A percentile compares a stretch with the other conserved stretches of the same genome.
These are phyloP conservation scores for Crossocerus cetratus DNA, from an alignment of 2,888 invertebrate genomes.

Conservation along the genomic window DNA sequence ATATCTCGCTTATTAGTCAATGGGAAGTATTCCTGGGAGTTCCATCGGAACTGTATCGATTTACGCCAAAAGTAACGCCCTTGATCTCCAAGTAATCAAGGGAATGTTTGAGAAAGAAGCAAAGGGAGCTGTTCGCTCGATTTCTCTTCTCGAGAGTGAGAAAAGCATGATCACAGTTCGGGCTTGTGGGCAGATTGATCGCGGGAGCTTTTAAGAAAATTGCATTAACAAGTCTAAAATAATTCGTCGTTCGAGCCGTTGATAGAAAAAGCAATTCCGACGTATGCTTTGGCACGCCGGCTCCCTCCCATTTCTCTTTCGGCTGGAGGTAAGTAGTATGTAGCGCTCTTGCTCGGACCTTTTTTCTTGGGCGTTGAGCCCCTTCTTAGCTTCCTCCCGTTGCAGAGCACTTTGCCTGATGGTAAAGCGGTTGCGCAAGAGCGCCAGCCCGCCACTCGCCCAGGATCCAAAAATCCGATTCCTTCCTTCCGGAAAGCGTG, in stretches of 20 bases:
- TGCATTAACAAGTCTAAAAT: constrained; percentile 66
- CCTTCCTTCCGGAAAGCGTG: constrained; percentile 23
- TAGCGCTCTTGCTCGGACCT: neutral
- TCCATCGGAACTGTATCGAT: too few species aligned
- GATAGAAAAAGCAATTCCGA: constrained; percentile 17
- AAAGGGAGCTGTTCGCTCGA: too few species aligned
- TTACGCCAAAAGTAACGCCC: too few species aligned
- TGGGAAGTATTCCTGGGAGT: too few species aligned
- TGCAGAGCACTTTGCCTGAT: constrained; percentile 51
- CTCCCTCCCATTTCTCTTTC: constrained; percentile 1
- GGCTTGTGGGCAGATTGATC: constrained; percentile 12
- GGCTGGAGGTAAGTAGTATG: neutral
- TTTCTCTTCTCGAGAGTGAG: too few species aligned
- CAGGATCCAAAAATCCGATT: constrained; percentile 50
- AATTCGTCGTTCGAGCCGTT: constrained; percentile 38
- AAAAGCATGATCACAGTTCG: too few species aligned
- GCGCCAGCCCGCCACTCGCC: constrained; percentile 31
- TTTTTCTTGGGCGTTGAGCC: neutral
- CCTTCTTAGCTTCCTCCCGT: constrained; percentile 2
- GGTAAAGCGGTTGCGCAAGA: too few species aligned
- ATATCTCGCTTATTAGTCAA: too few species aligned
- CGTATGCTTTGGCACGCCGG: constrained; percentile 21
- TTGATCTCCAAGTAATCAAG: too few species aligned
- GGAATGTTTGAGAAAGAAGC: too few species aligned
- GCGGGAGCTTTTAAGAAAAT: constrained; percentile 56